Evolutionary conservation across 2,888 invertebrate species (phyloP).

Genomic region (Melieria crassipennis): DNA sequence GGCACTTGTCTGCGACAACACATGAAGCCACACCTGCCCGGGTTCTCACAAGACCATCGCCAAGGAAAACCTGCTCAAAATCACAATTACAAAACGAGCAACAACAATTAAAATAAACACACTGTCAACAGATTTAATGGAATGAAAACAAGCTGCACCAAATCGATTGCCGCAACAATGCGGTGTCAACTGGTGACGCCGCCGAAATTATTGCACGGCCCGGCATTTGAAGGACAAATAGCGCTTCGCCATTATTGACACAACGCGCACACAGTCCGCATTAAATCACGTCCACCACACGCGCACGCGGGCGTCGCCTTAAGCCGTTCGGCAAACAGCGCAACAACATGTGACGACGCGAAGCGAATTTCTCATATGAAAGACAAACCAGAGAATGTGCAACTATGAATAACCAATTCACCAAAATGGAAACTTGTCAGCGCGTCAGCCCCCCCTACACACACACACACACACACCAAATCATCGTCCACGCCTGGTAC

Average conservation of each 20-base stretch:
- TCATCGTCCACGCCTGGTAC: neutral
- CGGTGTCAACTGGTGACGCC: neutral
- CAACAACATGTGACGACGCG: neutral
- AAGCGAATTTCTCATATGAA: slow-evolving; percentile 10
- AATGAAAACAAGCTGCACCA: slow-evolving; percentile 52
- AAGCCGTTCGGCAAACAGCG: slow-evolving; percentile 24
- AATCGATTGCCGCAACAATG: slow-evolving; percentile 28
- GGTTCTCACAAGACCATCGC: slow-evolving; percentile 49
- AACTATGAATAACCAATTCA: neutral
- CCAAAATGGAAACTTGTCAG: neutral
- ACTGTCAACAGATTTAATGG: slow-evolving; percentile 56
- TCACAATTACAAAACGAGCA: neutral
- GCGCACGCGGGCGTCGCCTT: neutral
- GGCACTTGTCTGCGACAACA: slow-evolving; percentile 16
- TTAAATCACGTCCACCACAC: slow-evolving; percentile 26
- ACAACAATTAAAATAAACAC: slow-evolving; percentile 56
- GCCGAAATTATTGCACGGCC: too few relatives aligned
- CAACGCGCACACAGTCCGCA: slow-evolving; percentile 11
- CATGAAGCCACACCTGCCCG: slow-evolving; percentile 49
- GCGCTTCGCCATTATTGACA: slow-evolving; percentile 19
- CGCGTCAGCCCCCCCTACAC: neutral
- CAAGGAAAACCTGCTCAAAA: slow-evolving; percentile 8
- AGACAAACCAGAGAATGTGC: neutral
- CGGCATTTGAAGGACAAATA: too few relatives aligned
- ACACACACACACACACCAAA: neutral